phyloP scores from a whole-genome alignment of 37 sponge, comb jelly and placozoan genomes.

The Bolinopsis microptera region DNA sequence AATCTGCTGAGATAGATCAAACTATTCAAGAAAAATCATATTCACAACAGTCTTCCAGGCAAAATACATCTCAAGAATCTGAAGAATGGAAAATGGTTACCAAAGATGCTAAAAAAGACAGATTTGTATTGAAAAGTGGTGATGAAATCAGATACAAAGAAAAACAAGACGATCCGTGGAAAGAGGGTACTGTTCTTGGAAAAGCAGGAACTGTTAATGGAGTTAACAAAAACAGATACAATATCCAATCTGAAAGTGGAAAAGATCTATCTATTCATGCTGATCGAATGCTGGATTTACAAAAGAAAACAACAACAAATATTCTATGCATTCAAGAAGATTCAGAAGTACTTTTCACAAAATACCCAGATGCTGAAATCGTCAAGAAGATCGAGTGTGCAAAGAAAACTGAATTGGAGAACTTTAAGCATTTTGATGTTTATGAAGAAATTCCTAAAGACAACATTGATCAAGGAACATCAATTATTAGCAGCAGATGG shows the following conservation, averaged over 20 bases:
- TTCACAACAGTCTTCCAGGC: no score
- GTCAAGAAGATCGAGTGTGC: background rate
- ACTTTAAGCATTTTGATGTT: background rate
- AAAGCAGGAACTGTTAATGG: background rate
- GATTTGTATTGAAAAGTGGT: background rate
- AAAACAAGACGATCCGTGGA: background rate
- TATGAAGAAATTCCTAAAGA: background rate
- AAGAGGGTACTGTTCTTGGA: background rate
- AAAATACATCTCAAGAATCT: no score
- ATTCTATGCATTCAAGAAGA: background rate
- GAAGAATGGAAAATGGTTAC: background rate
- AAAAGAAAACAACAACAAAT: background rate
- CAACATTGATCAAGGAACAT: background rate
- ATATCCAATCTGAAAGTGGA: background rate
- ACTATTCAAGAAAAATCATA: no score
- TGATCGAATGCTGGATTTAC: background rate
- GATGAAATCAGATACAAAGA: background rate
- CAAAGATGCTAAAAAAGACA: background rate
- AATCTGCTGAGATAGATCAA: no score
- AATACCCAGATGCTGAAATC: background rate
- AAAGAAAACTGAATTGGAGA: background rate
- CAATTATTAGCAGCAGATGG: background rate
- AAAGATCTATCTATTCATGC: background rate
- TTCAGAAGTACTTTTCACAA: background rate
- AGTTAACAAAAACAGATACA: background rate